Evolutionary conservation across 2,888 invertebrate genomes (phyloP), one percentile per base, ranked within the genome.

Genomic region (Stenichneumon culpator): DNA sequence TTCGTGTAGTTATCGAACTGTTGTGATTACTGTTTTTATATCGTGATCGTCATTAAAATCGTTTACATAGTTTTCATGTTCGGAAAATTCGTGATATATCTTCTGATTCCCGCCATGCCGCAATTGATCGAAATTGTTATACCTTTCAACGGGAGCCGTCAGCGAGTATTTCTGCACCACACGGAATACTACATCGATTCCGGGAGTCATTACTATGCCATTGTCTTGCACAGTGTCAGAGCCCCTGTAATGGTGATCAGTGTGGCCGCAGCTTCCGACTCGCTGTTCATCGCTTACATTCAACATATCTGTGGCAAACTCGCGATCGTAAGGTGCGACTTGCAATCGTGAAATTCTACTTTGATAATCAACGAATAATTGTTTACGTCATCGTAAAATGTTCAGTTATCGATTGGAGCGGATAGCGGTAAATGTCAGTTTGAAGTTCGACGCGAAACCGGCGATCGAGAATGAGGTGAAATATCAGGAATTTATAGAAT

Each of bases 201-300:
- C 32, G 67, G 63, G n/a, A 9, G 50, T n/a, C 72, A 79, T 72
- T 72, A 54, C 32, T 72, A 63, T 32, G 50, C 70, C 16, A 82
- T 82, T 44, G 14, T 54, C 22, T 54, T 82, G 39, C 82, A 82
- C 57, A 78, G 77, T n/a, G 77, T 77, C 72, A 36, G 54, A 1
- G 78, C 57, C 11, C 69, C 44, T 7, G 1, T 68, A 11, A 44
- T 78, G 54, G 60, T 57, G 19, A 16, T 60, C 25, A 16, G 28
- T 0, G 44, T 19, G 4, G 25, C 60, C 14, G 44, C 69, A 0
- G 78, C 78, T 1, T 28, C 28, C 3, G 78, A 78, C 44, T 14
- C 54, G 3, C 69, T 78, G 68, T 72, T 72, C 54, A 57, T 25
- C 19, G 36, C 36, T 22, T 72, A 72, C 72, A 39, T 72, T 54